Base-by-base conservation (phyloP, 2,888 invertebrate species). In the Orchestes rusci region DNA sequence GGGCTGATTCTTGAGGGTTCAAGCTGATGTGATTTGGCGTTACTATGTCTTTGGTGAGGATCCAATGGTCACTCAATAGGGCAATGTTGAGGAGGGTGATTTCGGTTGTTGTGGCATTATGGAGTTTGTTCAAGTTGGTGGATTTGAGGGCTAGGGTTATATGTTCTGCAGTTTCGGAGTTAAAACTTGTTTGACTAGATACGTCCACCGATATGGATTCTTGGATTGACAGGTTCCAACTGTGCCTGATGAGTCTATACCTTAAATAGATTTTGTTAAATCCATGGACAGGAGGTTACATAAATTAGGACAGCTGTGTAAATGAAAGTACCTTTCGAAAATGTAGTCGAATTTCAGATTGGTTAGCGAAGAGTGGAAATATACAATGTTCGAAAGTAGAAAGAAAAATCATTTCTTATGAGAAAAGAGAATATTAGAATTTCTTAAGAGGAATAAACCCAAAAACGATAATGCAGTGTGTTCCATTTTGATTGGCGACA, bases 91-190 rank as follows among this genome's bases (percentile, higher is more conserved):
- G 61, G 15, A 82, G 61, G 51, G 74, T 73, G 13, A 82, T 69
- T 57, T 66, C 72, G 46, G 68, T 77, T 54, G 63, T 62, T n/a
- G 76, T 70, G 0, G 75, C 73, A 57, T 77, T 75, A 57, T 80
- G 80, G 10, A 75, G 70, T 55, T 76, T 74, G 62, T 80, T 80
- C 27, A 79, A 70, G 65, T 87, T 87, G 56, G 80, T 82, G 0
- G 83, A 70, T 59, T 79, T 80, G 2, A 85, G 67, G 23, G 81
- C 77, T 8, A 88, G 60, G 35, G 79, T 79, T 60, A 87, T 68
- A 39, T 77, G 79, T 54, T 79, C 76, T 20, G 69, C 61, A 7
- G 48, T 53, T 42, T 59, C 60, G 15, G 66, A 62, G 23, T 68
- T 65, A 55, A 69, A 70, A 49, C 73, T 72, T 23, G 70, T 63